A percentile compares a stretch with the other conserved stretches of the same genome.
Evolutionary conservation across 2,888 invertebrate species (phyloP).

Genomic region (Pterostichus niger): DNA sequence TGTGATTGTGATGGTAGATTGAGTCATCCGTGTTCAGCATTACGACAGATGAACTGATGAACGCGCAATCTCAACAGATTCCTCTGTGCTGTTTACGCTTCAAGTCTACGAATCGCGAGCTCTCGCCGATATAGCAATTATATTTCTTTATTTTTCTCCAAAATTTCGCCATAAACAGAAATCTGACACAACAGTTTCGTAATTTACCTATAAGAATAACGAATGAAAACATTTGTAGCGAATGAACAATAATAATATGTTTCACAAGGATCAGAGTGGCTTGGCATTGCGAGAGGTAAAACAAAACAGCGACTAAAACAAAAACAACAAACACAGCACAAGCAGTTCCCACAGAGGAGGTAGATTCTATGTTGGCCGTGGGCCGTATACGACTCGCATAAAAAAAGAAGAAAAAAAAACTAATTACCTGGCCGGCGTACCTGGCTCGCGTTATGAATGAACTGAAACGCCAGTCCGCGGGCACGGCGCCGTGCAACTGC

Average conservation of each 20-base stretch:
- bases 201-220: slow-evolving; percentile 25
- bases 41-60: slow-evolving; percentile 16
- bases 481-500: slow-evolving; percentile 4
- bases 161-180: slow-evolving; percentile 2
- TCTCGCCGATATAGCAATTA: slow-evolving; percentile 41
- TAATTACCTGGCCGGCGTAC: slow-evolving; percentile 65
- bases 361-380: slow-evolving; percentile 14
- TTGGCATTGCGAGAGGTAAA: slow-evolving; percentile 25
- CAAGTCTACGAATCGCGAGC: slow-evolving; percentile 14
- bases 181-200: slow-evolving; percentile 41
- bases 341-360: slow-evolving; percentile 59
- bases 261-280: slow-evolving; percentile 6
- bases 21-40: slow-evolving; percentile 3
- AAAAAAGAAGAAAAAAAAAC: slow-evolving; percentile 62
- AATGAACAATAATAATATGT: neutral
- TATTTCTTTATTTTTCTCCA: neutral
- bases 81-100: slow-evolving; percentile 44
- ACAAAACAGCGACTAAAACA: no score
- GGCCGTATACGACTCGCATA: slow-evolving; percentile 19
- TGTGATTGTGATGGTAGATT: neutral
- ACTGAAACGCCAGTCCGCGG: slow-evolving; percentile 30
- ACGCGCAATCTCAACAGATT: slow-evolving; percentile 57
- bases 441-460: slow-evolving; percentile 63
- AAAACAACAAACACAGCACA: slow-evolving; percentile 48
- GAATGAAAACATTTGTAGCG: neutral